Base-by-base conservation (phyloP, 2,888 invertebrate species). In the Linnaemya vulpina region DNA sequence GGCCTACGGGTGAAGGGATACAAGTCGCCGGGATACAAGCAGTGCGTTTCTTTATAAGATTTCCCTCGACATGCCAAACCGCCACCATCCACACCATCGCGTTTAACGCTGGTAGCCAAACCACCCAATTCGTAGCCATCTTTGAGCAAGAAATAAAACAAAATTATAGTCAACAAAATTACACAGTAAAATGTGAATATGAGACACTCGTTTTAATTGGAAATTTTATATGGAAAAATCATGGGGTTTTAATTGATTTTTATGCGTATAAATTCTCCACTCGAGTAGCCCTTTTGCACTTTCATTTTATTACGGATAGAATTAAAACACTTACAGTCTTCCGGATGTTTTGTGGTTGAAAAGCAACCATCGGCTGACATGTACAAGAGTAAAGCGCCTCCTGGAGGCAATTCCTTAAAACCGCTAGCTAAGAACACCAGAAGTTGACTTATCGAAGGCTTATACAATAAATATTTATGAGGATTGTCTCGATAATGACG, bases 381-480 rank as follows among this genome's bases (percentile, higher is more conserved):
- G 93, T 98, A 99, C 83, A 99, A 94, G 83, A 99, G 94, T 88
- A 99, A 94, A 68, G 97, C 98, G 63, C 98, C 98, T 91, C 97
- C 97, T 4, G 96, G 95, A 11, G 98, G 97, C 88, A 99, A 94
- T 93, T 99, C 98, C 92, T 98, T 97, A 93, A 98, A 98, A 85
- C 98, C 97, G 90, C 95, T 97, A 82, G 97, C 96, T 89, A 99
- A 94, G 93, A 98, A 98, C 86, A 98, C 97, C 92, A 98, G 94
- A 80, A 98, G 95, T 93, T 98, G 98, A 92, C 96, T 97, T 89
- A 98, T 96, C 70, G 98, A 97, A 79, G 99, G 99, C 93, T 98
- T 98, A 93, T 97, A 99, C 88, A 99, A 94, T 89, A 99, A 94
- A 93, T 98, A 98, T 93, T 99, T 99, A 94, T 98, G 98, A 55